Evolutionary conservation across 2,113 vertebrate species (phyloP).

Genomic region (Hystrix cristata): DNA sequence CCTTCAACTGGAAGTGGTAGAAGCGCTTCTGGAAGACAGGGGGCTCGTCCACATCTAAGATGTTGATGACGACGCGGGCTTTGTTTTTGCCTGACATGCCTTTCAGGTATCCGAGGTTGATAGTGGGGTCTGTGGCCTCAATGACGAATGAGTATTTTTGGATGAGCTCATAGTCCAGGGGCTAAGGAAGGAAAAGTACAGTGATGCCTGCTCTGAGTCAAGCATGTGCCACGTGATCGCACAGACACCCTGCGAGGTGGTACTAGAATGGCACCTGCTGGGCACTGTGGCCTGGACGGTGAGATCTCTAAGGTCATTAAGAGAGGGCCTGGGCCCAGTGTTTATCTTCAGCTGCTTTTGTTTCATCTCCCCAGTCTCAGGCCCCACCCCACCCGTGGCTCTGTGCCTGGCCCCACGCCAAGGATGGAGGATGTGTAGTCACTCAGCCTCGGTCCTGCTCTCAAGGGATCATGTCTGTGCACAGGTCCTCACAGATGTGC

Average conservation of each 20-base stretch:
- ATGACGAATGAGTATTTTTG: slow-evolving; percentile 86
- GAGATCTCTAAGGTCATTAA: neutral
- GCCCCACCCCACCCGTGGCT: neutral
- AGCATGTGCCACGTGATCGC: fast-evolving
- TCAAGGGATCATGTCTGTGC: neutral
- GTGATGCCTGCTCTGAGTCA: neutral
- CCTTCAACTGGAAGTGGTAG: slow-evolving; percentile 91
- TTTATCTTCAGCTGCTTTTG: neutral
- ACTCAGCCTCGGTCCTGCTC: neutral
- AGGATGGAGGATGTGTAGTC: neutral
- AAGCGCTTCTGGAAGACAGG: slow-evolving; percentile 89
- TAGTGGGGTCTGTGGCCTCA: slow-evolving; percentile 88
- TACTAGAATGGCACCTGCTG: neutral
- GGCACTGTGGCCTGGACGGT: neutral
- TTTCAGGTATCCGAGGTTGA: slow-evolving; percentile 83
- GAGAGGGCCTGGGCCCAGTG: neutral
- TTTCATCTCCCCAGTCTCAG: neutral
- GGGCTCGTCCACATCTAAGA: slow-evolving; percentile 95
- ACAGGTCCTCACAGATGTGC: neutral
- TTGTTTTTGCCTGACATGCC: slow-evolving; percentile 76
- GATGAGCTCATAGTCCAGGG: slow-evolving; percentile 93
- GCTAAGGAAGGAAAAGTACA: slow-evolving; percentile 83
- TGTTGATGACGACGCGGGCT: slow-evolving; percentile 87
- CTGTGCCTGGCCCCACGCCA: neutral
- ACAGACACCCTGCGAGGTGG: neutral